phyloP scores from a whole-genome alignment of 2,797 vertebrate species.

The Chaenodraco wilsoni region DNA sequence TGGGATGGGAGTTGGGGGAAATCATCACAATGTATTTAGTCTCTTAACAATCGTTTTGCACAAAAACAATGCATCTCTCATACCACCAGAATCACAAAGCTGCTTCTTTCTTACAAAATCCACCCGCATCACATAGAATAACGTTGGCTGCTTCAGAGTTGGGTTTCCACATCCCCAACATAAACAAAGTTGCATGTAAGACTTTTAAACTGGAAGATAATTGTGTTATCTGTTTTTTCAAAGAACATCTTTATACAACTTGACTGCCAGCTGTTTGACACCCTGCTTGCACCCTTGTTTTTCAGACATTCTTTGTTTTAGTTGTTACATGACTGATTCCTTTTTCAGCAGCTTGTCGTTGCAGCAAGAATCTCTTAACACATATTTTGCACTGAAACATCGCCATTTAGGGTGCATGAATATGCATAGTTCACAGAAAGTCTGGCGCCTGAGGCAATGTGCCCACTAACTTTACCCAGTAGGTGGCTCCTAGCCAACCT shows the following conservation, averaged over 20 bases:
- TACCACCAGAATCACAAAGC: background rate
- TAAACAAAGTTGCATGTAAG: background rate
- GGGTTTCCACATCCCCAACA: background rate
- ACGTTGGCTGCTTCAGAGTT: conserved; percentile 14
- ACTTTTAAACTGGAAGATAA: conserved; percentile 9
- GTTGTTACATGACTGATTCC: background rate
- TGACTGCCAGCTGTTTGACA: conserved; percentile 15
- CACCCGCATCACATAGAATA: conserved; percentile 8
- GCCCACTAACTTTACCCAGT: conserved; percentile 54
- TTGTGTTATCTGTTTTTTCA: background rate
- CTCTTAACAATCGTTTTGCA: conserved; percentile 14
- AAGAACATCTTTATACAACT: conserved; percentile 20
- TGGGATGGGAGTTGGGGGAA: conserved; percentile 1
- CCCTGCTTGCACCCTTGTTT: conserved; percentile 3
- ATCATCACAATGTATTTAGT: conserved; percentile 6
- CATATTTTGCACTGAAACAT: conserved; percentile 11
- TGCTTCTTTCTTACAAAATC: background rate
- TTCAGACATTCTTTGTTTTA: conserved; percentile 7
- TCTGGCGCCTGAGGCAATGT: conserved; percentile 33
- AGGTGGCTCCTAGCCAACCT: conserved; percentile 43
- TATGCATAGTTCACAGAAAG: conserved; percentile 9
- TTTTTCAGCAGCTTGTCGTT: conserved; percentile 2
- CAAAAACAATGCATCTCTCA: conserved; percentile 5
- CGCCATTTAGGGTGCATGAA: background rate
- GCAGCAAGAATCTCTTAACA: background rate